A percentile compares a stretch with the other conserved stretches of the same genome.
phyloP scores from a whole-genome alignment of 1,140 invertebrate species.

The Dufourea novaeangliae region DNA sequence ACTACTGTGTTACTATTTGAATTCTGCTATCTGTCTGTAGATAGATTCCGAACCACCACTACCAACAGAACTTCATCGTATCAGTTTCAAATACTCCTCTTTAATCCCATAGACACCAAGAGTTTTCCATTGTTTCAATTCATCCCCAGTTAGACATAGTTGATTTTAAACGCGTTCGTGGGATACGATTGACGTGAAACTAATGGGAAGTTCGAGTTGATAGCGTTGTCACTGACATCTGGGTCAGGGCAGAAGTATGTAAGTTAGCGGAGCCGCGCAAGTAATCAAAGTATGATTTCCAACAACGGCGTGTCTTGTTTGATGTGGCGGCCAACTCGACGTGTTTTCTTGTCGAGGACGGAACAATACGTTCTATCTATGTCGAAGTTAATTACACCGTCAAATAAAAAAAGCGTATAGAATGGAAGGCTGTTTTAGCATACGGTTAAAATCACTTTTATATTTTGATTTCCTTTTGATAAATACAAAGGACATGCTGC shows the following conservation, averaged over 20 bases:
- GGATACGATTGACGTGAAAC: slow-evolving; percentile 32
- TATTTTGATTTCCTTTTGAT: too few species aligned
- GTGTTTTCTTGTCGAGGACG: slow-evolving; percentile 38
- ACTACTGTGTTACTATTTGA: too few species aligned
- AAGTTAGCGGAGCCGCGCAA: neutral
- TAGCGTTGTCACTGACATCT: neutral
- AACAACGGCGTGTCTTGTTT: neutral
- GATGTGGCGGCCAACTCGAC: neutral
- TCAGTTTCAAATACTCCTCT: too few species aligned
- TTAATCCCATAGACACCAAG: too few species aligned
- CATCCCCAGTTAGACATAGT: neutral
- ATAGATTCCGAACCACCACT: too few species aligned
- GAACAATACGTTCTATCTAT: slow-evolving; percentile 38
- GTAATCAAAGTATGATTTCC: neutral
- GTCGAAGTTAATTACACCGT: slow-evolving; percentile 47
- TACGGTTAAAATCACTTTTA: too few species aligned
- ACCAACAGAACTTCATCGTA: too few species aligned
- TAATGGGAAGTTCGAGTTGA: slow-evolving; percentile 41
- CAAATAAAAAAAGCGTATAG: too few species aligned
- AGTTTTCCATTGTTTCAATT: neutral
- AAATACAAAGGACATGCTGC: too few species aligned
- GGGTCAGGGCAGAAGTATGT: neutral
- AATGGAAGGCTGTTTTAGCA: too few species aligned
- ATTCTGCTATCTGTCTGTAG: too few species aligned
- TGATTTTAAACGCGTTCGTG: slow-evolving; percentile 24